Evolutionary conservation across 2,113 vertebrate species (phyloP).

Genomic region (Apistogramma diplotaenia): DNA sequence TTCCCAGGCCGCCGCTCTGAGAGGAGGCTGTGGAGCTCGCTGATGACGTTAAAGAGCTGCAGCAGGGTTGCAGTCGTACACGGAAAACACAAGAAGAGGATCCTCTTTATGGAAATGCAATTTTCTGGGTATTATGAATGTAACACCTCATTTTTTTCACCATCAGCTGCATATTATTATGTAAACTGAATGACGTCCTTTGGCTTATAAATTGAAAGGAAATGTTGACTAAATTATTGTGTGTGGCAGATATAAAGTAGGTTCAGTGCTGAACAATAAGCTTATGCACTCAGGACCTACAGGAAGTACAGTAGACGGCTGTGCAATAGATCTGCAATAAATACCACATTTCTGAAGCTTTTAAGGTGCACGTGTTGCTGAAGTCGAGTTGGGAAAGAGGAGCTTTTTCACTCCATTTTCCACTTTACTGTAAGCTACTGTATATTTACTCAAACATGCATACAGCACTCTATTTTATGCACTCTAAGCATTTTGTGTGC

Average conservation of each 20-base stretch:
- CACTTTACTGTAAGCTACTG: not conserved
- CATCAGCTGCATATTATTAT: not conserved
- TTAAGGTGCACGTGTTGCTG: not conserved
- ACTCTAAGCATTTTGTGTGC: not conserved
- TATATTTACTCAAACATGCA: not conserved
- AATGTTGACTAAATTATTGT: not conserved
- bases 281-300: not conserved
- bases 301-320: not conserved
- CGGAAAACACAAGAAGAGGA: not conserved
- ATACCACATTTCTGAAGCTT: not conserved
- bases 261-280: not conserved
- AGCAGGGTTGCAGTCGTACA: not conserved
- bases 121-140: not conserved
- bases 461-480: not conserved
- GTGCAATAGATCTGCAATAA: not conserved
- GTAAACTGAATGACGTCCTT: not conserved
- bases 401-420: rapidly evolving
- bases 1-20: slow-evolving; percentile 86
- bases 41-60: slow-evolving; percentile 92
- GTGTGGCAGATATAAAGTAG: not conserved
- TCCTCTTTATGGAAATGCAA: not conserved
- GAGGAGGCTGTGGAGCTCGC: slow-evolving; percentile 95
- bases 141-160: not conserved
- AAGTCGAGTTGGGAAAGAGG: not conserved
- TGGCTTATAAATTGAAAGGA: not conserved